A percentile compares a stretch with the other conserved stretches of the same genome.
Conservation (phyloP, 2,888 invertebrate species). For the Sepiola atlantica region DNA sequence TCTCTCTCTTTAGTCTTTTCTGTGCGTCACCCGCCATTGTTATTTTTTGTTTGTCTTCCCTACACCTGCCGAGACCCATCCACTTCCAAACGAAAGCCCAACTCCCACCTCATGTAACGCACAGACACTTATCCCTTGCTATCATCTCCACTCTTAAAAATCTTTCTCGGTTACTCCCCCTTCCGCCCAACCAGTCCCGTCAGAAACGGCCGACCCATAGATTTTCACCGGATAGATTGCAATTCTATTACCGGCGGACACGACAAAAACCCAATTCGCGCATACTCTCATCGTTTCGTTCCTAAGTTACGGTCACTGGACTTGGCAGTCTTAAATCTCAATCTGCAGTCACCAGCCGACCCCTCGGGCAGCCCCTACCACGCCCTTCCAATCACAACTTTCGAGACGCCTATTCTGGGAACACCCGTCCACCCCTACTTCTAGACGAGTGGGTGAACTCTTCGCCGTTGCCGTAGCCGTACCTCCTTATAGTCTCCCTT, state of each 20-base stretch:
- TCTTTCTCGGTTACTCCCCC: neutral
- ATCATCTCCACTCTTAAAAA: neutral
- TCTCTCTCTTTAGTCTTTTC: neutral
- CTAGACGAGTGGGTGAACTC: neutral
- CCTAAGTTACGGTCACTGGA: neutral
- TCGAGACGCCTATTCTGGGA: neutral
- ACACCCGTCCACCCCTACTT: neutral
- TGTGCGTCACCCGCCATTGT: neutral
- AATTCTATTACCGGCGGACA: neutral
- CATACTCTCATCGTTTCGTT: neutral
- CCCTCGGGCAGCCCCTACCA: neutral
- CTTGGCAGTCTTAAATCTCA: neutral
- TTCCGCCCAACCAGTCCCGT: neutral
- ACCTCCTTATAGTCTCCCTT: too few species aligned
- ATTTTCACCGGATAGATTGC: conserved; percentile 3
- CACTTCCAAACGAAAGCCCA: neutral
- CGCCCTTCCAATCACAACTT: neutral
- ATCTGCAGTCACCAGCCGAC: neutral
- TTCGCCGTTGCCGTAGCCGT: too few species aligned
- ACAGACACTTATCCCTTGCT: neutral
- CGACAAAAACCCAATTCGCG: conserved; percentile 8
- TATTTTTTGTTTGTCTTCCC: too few species aligned
- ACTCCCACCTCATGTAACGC: neutral
- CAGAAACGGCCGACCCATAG: neutral
- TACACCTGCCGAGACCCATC: neutral